These are phyloP conservation scores for Brachionus asplanchnoidis DNA, from an alignment of 1,140 invertebrate species.

Conservation along the genomic window DNA sequence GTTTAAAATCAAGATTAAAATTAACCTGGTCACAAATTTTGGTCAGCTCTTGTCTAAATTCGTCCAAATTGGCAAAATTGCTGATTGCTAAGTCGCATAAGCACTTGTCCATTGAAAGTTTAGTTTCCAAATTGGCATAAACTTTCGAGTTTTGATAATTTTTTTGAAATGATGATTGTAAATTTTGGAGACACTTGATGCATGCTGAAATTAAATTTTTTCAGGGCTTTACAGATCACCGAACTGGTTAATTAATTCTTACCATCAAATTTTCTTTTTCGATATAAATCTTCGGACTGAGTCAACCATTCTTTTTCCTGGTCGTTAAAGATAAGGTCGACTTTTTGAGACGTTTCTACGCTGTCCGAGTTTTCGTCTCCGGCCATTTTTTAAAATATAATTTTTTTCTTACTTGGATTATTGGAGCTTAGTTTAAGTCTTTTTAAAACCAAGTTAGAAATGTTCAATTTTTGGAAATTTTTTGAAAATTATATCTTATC, in stretches of 20 bases:
- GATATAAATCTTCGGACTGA: background rate
- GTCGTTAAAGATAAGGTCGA: background rate
- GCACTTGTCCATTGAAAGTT: slow-evolving; percentile 9
- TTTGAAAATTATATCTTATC: background rate
- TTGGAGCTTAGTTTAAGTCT: background rate
- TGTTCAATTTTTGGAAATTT: background rate
- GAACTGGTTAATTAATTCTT: background rate
- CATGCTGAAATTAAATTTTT: background rate
- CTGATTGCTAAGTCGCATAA: slow-evolving; percentile 42
- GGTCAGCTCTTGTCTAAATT: background rate
- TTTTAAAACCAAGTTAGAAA: background rate
- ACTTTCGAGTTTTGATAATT: background rate
- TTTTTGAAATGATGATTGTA: slow-evolving; percentile 16
- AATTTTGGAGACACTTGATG: slow-evolving; percentile 13
- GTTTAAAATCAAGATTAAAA: background rate
- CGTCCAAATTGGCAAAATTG: background rate
- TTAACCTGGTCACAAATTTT: background rate
- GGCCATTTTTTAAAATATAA: background rate
- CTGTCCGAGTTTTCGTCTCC: background rate
- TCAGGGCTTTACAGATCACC: background rate
- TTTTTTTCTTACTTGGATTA: background rate
- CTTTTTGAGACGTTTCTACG: background rate
- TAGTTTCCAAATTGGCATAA: slow-evolving; percentile 19
- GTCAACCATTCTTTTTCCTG: slow-evolving; percentile 26
- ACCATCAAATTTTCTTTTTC: slow-evolving; percentile 11